These are phyloP conservation scores for Stratiomys singularior DNA, from an alignment of 2,888 invertebrate genomes.

Conservation along the genomic window DNA sequence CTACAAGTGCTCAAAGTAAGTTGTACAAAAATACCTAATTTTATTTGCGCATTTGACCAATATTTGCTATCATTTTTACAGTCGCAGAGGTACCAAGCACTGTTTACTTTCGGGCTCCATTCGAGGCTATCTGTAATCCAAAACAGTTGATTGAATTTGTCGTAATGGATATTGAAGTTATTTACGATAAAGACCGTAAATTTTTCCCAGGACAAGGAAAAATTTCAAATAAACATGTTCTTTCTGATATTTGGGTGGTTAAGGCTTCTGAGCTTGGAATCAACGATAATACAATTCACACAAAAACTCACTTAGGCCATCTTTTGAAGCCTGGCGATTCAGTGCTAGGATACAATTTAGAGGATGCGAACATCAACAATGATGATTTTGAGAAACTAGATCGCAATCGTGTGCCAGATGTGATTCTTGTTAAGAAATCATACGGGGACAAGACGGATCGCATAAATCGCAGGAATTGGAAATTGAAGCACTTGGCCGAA, in stretches of 20 bases:
- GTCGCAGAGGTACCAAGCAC: constrained; percentile 86
- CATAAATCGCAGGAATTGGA: constrained; percentile 86
- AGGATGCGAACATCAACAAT: constrained; percentile 93
- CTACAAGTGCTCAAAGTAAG: constrained; percentile 83
- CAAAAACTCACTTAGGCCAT: constrained; percentile 94
- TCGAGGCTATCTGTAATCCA: constrained; percentile 87
- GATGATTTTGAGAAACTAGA: constrained; percentile 85
- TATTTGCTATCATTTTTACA: constrained; percentile 59
- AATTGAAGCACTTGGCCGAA: constrained; percentile 85
- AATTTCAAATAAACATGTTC: constrained; percentile 85
- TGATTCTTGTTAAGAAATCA: constrained; percentile 93
- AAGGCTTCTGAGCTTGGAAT: constrained; percentile 86
- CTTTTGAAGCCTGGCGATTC: constrained; percentile 92
- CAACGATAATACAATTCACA: constrained; percentile 83
- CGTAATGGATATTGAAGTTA: constrained; percentile 90
- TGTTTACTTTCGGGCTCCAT: constrained; percentile 87
- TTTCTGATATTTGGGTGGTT: constrained; percentile 95
- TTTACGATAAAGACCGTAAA: constrained; percentile 73
- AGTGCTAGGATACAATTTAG: constrained; percentile 90
- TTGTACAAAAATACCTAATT: constrained; percentile 44
- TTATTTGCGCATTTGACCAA: constrained; percentile 34
- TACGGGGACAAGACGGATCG: constrained; percentile 79
- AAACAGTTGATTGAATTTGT: constrained; percentile 92
- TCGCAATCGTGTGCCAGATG: constrained; percentile 79
- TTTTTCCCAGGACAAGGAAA: constrained; percentile 88